A percentile compares a stretch with the other conserved stretches of the same genome.
Conservation (phyloP, 2,113 vertebrate genomes). For the Notothenia coriiceps region DNA sequence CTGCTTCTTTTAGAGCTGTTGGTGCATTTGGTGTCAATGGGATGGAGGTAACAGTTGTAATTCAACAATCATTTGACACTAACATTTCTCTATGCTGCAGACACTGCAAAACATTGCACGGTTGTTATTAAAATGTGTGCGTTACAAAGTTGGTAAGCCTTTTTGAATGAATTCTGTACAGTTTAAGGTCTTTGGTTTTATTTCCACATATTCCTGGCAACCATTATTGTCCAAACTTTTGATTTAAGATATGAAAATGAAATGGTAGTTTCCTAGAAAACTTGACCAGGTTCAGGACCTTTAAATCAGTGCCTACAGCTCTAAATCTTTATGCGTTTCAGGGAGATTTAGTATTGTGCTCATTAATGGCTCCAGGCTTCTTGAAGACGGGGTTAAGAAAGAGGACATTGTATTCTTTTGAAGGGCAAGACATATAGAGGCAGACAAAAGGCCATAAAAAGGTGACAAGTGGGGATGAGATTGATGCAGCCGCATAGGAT, state of each 20-base stretch:
- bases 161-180: neutral
- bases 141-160: neutral
- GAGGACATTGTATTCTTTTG: neutral
- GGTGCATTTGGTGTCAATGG: conserved; percentile 17
- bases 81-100: neutral
- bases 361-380: neutral
- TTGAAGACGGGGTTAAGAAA: neutral
- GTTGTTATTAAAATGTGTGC: no score
- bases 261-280: neutral
- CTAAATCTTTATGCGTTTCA: neutral
- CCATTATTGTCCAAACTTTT: neutral
- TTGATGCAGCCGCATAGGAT: neutral
- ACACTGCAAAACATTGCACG: neutral
- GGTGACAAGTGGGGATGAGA: neutral
- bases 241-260: neutral
- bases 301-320: neutral
- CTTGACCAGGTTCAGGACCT: neutral
- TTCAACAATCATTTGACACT: neutral
- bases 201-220: neutral
- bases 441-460: neutral
- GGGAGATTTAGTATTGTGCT: neutral
- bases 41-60: neutral
- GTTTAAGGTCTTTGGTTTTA: neutral
- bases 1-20: conserved; percentile 26
- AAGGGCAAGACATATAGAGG: neutral